These are phyloP conservation scores for Drosophila leontia DNA, from an alignment of 1,140 invertebrate genomes.

Conservation along the genomic window DNA sequence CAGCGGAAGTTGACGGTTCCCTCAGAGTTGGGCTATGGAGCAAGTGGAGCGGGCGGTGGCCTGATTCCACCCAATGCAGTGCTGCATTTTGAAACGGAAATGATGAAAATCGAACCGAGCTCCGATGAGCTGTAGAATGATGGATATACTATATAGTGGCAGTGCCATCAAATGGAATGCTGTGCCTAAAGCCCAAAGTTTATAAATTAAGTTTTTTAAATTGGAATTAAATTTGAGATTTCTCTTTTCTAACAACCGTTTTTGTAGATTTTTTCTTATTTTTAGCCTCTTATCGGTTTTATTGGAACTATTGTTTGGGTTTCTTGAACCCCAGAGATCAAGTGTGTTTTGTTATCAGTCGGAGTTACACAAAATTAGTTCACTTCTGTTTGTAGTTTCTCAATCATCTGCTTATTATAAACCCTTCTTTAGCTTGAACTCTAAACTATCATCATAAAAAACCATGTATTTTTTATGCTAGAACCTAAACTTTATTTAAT, in stretches of 20 bases:
- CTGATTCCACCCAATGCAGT: slow-evolving; percentile 92
- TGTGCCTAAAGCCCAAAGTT: slow-evolving; percentile 22
- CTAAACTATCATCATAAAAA: no score
- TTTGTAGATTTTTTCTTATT: not conserved
- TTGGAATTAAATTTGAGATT: slow-evolving; percentile 6
- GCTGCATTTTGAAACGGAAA: slow-evolving; percentile 93
- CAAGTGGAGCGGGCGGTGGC: slow-evolving; percentile 90
- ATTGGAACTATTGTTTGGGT: not conserved
- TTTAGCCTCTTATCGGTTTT: not conserved
- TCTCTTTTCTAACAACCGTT: not conserved
- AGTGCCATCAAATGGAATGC: not conserved
- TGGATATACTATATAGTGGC: not conserved
- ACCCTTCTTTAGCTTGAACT: not conserved
- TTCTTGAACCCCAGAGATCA: slow-evolving; percentile 4
- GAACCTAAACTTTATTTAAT: slow-evolving; percentile 29
- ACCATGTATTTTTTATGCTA: not conserved
- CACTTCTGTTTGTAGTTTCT: not conserved
- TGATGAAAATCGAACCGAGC: slow-evolving; percentile 91
- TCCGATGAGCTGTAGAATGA: slow-evolving; percentile 85
- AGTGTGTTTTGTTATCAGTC: not conserved
- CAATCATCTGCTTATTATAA: not conserved
- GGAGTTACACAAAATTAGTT: not conserved
- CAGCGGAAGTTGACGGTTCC: slow-evolving; percentile 94
- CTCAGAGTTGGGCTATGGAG: slow-evolving; percentile 93
- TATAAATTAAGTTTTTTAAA: slow-evolving; percentile 1